phyloP scores from a whole-genome alignment of 2,888 invertebrate species.

The Lasioglossum calceatum region DNA sequence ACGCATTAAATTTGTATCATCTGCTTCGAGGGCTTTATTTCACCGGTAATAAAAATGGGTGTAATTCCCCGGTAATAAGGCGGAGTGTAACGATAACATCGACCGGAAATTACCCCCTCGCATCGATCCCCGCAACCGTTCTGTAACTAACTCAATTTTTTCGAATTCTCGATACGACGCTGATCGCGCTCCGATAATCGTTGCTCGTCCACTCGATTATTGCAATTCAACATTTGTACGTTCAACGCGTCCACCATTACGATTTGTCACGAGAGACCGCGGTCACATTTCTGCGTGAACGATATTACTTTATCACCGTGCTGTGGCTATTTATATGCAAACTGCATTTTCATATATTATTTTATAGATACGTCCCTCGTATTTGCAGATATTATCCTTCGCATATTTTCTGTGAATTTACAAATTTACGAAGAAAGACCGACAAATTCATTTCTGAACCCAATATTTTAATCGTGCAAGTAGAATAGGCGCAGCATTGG shows the following conservation, averaged over 20 bases:
- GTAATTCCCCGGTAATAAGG: slow-evolving; percentile 35
- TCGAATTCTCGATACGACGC: neutral
- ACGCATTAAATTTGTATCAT: slow-evolving; percentile 39
- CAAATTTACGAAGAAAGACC: neutral
- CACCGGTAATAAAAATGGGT: slow-evolving; percentile 32
- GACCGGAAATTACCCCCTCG: neutral
- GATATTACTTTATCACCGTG: neutral
- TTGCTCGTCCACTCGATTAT: neutral
- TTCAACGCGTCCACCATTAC: neutral
- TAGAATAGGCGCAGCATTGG: neutral
- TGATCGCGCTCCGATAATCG: neutral
- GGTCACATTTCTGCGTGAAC: neutral
- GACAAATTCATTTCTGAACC: neutral
- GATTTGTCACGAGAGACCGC: neutral
- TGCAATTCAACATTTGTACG: neutral
- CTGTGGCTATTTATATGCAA: neutral
- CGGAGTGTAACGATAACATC: slow-evolving; percentile 13
- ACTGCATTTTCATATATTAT: neutral
- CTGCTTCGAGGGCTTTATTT: slow-evolving; percentile 9
- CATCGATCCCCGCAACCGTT: slow-evolving; percentile 4
- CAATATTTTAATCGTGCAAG: neutral
- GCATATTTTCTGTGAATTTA: neutral
- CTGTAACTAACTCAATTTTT: neutral
- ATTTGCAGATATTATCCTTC: neutral
- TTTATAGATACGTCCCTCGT: neutral